Base-by-base conservation (phyloP, 2,888 invertebrate genomes). In the Magallana nippona region DNA sequence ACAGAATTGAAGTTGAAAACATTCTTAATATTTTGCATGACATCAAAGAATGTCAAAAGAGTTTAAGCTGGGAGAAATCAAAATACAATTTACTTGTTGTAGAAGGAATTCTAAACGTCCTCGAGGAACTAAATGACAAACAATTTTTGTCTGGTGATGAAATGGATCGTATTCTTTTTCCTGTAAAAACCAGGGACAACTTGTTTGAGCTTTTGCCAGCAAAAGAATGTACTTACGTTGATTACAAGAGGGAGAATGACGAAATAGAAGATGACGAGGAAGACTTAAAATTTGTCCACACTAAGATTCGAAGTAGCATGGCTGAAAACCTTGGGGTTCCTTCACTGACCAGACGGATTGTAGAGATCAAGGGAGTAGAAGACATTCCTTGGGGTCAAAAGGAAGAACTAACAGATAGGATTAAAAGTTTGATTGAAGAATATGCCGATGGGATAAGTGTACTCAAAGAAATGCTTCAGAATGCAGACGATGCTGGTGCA, bases 401-500 rank as follows among this genome's bases (percentile, higher is more conserved):
- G 11, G 92, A 93, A 86, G 88, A 91, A 0, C 84, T 93, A 44
- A 92, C 92, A 10, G 85, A 80, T 22, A 86, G 92, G 19, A 85
- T 93, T 3, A 87, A 89, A 15, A 84, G 81, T 32, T 84, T 92
- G 10, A 85, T 93, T 1, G 86, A 91, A 79, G 91, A 91, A 55
- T 93, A 93, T 87, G 89, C 89, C 32, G 92, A 92, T 87, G 92
- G 92, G 8, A 88, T 92, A 19, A 88, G 92, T n/a, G 88, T 93
- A 22, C 89, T 91, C 5, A 93, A 92, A 83, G 93, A 93, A 86
- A 85, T 93, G 11, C 88, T 93, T 10, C 93, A 93, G 83, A 92
- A 93, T 88, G 92, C 92, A 10, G 93, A 93, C 83, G 92, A 92
- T 87, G 92, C 93, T 3, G 90, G 90, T 19, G 92, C 93, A 17